Evolutionary conservation across 2,888 invertebrate genomes (phyloP), one percentile per base, ranked within the genome.

Genomic region (Tetragonula carbonaria): DNA sequence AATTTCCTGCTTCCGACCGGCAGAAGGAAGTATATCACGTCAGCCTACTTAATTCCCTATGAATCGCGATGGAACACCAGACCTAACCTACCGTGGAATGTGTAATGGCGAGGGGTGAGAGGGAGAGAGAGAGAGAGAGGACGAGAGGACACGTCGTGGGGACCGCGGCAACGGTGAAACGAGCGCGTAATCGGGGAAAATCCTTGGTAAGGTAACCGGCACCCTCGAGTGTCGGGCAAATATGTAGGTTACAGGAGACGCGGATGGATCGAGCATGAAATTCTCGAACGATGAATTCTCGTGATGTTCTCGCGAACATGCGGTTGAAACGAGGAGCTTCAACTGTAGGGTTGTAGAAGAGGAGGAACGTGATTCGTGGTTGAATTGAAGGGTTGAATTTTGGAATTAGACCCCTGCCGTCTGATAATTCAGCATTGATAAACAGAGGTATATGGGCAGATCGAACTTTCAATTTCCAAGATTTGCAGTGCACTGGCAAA

Each of bases 1-100:
- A 87, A 84, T 83, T 88, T 88, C 88, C 79, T 84, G 86, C 79
- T 88, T 86, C 86, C 84, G 79, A 70, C 65, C 57, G 76, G 76
- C 38, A 77, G 70, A 80, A 63, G 55, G 84, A 80, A 71, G 73
- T 83, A 84, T 78, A 78, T 84, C 83, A 77, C 83, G 77, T 77
- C 77, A 65, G 73, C 82, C 83, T 82, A 83, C 82, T 83, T 83
- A 83, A 83, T 82, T 82, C 82, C 76, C 83, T 76, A 76, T 82
- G 83, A 83, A 83, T 83, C 82, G 83, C 76, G 74, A 67, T 72
- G 75, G 75, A 71, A 67, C 66, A 4, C 23, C 11, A 45, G 45
- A 45, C 45, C 65, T 68, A 53, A 38, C 66, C 59, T 51, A 38
- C 66, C 18, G 6, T 21, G 82, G 83, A 83, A 83, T 82, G 76